These are phyloP conservation scores for Butorides virescens DNA, from an alignment of 2,113 vertebrate genomes.

Conservation along the genomic window DNA sequence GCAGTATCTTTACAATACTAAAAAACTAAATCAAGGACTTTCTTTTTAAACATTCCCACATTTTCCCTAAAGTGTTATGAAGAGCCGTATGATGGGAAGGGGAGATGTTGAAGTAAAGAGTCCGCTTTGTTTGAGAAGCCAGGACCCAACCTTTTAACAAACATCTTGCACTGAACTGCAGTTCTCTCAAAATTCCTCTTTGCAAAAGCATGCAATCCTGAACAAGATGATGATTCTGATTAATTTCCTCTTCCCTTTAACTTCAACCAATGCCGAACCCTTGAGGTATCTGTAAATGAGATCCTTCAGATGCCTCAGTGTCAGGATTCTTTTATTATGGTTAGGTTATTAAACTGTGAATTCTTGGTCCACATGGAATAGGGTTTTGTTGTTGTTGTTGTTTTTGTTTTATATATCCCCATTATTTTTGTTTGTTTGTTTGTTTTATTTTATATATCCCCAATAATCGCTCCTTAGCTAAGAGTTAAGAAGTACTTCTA, in stretches of 20 bases:
- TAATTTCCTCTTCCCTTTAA: conserved; percentile 79
- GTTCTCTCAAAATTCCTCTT: conserved; percentile 72
- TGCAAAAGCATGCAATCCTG: conserved; percentile 74
- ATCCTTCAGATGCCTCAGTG: conserved; percentile 84
- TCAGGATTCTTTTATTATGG: conserved; percentile 82
- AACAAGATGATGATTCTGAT: conserved; percentile 76
- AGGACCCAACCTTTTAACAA: conserved; percentile 71
- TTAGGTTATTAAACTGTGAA: conserved; percentile 84
- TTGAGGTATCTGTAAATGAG: conserved; percentile 85
- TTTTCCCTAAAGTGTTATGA: conserved; percentile 83
- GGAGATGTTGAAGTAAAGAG: conserved; percentile 72
- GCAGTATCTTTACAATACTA: conserved; percentile 98
- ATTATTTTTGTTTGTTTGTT: conserved; percentile 57
- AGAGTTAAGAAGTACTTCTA: conserved; percentile 98
- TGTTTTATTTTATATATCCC: conserved; percentile 80
- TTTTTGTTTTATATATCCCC: conserved; percentile 78
- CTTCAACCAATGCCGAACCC: conserved; percentile 82
- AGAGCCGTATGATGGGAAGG: conserved; percentile 83
- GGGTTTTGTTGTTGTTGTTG: conserved; percentile 65
- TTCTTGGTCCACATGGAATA: conserved; percentile 96
- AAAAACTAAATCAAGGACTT: conserved; percentile 97
- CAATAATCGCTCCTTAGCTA: conserved; percentile 95
- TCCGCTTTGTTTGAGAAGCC: conserved; percentile 75
- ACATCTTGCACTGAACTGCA: conserved; percentile 74
- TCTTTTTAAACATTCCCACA: conserved; percentile 84